These are phyloP conservation scores for Lampris megalopsis DNA, from an alignment of 2,113 vertebrate species.

Conservation along the genomic window DNA sequence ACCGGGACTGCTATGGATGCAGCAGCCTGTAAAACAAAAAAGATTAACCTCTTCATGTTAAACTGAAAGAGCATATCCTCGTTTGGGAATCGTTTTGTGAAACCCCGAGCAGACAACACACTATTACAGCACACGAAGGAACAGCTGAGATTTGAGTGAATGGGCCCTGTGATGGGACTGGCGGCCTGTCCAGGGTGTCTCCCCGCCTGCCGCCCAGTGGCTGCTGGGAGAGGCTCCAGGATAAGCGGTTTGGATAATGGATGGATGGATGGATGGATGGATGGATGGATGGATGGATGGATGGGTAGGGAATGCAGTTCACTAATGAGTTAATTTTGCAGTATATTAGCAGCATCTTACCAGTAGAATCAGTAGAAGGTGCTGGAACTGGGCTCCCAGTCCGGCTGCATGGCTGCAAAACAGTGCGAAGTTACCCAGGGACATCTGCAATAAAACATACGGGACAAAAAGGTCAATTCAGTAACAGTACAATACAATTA, in stretches of 20 bases:
- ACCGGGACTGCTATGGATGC: conserved; percentile 78
- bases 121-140: neutral
- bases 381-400: conserved; percentile 77
- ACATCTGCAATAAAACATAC: conserved; percentile 66
- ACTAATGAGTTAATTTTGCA: neutral
- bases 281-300: too few species aligned
- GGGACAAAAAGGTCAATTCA: neutral
- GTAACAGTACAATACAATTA: neutral
- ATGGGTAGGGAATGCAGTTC: neutral
- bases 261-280: too few species aligned
- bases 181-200: too few species aligned
- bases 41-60: neutral
- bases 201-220: too few species aligned
- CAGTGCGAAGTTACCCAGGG: conserved; percentile 82
- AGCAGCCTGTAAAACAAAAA: conserved; percentile 60
- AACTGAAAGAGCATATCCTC: neutral
- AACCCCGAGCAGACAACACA: neutral
- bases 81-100: neutral
- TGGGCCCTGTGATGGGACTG: too few species aligned
- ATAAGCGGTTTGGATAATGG: too few species aligned
- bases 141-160: too few species aligned
- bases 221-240: too few species aligned
- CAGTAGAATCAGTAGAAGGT: conserved; percentile 80
- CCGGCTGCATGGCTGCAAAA: conserved; percentile 81
- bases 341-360: conserved; percentile 55